Percentiles rank a stretch among this genome's conserved stretches.
These are phyloP conservation scores for Dinomys branickii DNA, from an alignment of 2,113 vertebrate species.

Conservation along the genomic window DNA sequence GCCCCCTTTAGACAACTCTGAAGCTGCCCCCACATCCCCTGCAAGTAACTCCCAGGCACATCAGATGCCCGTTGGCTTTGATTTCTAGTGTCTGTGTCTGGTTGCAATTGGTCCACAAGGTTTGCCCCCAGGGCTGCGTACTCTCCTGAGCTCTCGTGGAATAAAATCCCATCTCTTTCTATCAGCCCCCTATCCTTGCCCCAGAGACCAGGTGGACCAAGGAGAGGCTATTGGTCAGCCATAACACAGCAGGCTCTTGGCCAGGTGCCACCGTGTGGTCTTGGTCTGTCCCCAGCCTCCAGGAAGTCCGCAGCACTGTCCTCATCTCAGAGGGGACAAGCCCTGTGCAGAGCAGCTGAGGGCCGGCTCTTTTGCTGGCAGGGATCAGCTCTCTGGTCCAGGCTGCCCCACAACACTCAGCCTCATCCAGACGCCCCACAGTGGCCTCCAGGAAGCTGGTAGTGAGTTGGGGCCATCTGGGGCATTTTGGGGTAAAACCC, in stretches of 20 bases:
- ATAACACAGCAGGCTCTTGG: not conserved
- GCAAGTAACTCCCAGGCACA: not conserved
- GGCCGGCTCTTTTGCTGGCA: not conserved
- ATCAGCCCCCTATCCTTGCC: too few species aligned
- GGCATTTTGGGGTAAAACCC: not conserved
- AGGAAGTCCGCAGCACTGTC: too few species aligned
- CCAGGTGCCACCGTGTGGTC: rapidly evolving
- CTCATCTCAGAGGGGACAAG: not conserved
- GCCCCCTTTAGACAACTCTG: rapidly evolving
- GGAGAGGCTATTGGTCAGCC: too few species aligned
- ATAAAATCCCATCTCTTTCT: constrained; percentile 60
- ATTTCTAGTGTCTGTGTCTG: not conserved
- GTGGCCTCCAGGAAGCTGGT: rapidly evolving
- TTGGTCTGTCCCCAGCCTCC: rapidly evolving
- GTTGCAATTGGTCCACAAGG: not conserved
- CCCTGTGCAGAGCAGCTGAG: too few species aligned
- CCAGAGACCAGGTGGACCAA: too few species aligned
- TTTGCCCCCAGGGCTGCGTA: not conserved
- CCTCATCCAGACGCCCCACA: too few species aligned
- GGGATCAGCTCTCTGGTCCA: rapidly evolving
- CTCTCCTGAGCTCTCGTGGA: not conserved
- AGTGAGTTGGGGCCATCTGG: not conserved
- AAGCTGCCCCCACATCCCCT: not conserved
- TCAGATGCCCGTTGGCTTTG: constrained; percentile 61
- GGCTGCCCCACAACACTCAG: too few species aligned